A percentile compares a stretch with the other conserved stretches of the same genome.
Evolutionary conservation across 2,797 vertebrate species (phyloP).

Genomic region (Phrynocephalus forsythii): DNA sequence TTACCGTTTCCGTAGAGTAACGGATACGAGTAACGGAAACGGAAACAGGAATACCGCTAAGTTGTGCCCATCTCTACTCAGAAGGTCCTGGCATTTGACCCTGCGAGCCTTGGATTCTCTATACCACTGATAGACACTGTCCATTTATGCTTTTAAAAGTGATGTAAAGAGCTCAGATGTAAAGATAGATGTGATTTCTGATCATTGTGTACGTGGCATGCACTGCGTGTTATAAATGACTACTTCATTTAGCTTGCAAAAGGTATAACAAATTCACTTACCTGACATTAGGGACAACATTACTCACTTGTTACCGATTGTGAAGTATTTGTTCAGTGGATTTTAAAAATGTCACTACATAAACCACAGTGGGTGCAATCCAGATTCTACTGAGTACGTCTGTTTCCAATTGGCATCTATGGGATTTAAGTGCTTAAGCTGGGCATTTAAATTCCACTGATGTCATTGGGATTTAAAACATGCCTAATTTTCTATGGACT

Average conservation of each 20-base stretch:
- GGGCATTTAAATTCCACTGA: constrained; percentile 2
- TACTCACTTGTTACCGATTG: constrained; percentile 24
- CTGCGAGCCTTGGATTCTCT: no score
- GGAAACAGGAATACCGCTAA: no score
- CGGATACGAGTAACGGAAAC: no score
- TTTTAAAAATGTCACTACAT: constrained; percentile 58
- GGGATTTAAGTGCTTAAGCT: constrained; percentile 1
- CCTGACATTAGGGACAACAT: constrained; percentile 9
- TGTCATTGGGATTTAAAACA: constrained; percentile 19
- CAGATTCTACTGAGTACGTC: neutral
- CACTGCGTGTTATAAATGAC: neutral
- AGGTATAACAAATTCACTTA: neutral
- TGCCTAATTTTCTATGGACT: constrained; percentile 9
- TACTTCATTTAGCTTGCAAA: constrained; percentile 5
- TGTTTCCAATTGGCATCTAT: neutral
- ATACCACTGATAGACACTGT: no score
- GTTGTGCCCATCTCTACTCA: no score
- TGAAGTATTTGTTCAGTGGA: constrained; percentile 54
- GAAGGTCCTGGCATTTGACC: no score
- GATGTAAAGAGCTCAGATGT: neutral
- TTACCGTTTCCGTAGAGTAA: no score
- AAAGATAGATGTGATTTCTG: neutral
- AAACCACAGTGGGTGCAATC: constrained; percentile 31
- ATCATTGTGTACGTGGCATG: neutral
- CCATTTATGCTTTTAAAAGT: neutral